These are phyloP conservation scores for Megathymus violae DNA, from an alignment of 1,140 invertebrate genomes.

Conservation along the genomic window DNA sequence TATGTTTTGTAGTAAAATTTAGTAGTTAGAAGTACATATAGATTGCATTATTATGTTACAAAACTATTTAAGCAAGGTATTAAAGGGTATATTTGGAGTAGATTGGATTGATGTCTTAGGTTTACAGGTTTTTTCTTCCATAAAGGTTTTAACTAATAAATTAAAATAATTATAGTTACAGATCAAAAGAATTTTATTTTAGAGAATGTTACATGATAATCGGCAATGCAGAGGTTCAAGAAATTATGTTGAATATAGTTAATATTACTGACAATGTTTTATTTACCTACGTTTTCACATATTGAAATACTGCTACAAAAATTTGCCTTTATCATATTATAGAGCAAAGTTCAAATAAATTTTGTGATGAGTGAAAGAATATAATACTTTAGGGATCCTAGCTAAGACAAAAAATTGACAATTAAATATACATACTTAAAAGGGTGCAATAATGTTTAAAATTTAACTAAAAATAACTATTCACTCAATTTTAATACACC, in stretches of 20 bases:
- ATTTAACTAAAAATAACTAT: constrained; percentile 60
- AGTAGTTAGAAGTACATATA: constrained; percentile 19
- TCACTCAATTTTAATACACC: constrained; percentile 61
- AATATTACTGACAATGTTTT: constrained; percentile 78
- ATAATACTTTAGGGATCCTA: constrained; percentile 63
- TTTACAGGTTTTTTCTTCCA: too few relatives aligned
- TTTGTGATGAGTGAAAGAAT: constrained; percentile 64
- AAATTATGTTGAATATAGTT: constrained; percentile 81
- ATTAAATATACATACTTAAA: constrained; percentile 50
- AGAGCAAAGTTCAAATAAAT: constrained; percentile 68
- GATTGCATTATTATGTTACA: too few relatives aligned
- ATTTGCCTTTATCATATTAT: constrained; percentile 69
- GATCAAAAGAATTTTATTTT: constrained; percentile 83
- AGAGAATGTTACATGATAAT: constrained; percentile 82
- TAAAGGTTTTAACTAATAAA: too few relatives aligned
- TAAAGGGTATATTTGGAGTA: too few relatives aligned
- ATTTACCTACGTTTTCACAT: constrained; percentile 79
- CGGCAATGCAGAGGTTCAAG: constrained; percentile 81
- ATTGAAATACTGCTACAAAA: constrained; percentile 75
- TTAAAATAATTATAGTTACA: constrained; percentile 51
- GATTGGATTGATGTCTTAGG: constrained; percentile 23
- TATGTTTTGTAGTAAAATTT: too few relatives aligned
- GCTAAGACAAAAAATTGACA: constrained; percentile 65
- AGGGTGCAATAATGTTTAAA: constrained; percentile 62
- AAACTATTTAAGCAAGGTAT: too few relatives aligned